Base-by-base conservation (phyloP, 2,797 vertebrate genomes). In the Enteromius radiatus region DNA sequence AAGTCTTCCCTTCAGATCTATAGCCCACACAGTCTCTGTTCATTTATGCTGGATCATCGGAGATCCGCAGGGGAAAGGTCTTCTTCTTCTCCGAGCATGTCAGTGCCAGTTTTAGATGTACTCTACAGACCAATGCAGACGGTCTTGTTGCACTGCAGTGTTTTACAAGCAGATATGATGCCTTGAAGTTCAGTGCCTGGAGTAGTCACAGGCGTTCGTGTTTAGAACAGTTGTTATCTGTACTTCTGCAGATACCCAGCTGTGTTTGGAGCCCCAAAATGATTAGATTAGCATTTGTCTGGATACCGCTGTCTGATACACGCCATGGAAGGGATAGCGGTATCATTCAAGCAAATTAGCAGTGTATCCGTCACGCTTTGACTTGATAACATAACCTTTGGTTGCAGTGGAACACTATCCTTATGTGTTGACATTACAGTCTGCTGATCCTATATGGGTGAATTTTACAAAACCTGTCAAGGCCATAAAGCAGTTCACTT, bases 11-110 rank as follows among this genome's bases (percentile, higher is more conserved):
- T 45, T 79, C 21, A 61, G 64, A 76, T 70, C 64, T 76, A 6
- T 67, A 76, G 63, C 71, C 73, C 71, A 85, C 31, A 75, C 88
- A 87, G 88, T 63, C 77, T 84, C 47, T 36, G 43, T 74, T 84
- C 64, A 70, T 82, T 33, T 73, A 67, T 56, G 19, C 61, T 78
- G 56, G 14, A 70, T 81, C 63, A 70, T 23, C 49, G 33, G 31
- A 38, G 70, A 41, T 31, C 77, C 49, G 7, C 49, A 76, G 47
- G 45, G 78, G 71, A 81, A 76, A 59, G 63, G 21, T 38, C 33
- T 76, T 82, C 49, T 61, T 78, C 36, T 73, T 38, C 71, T 65
- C 43, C 0, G 12, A 70, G 47, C 49, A 68, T 67, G n/a, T 19
- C 52, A 36, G 61, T 61, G 33, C 45, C 41, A 68, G 49, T 76